These are phyloP conservation scores for Oryzias melastigma DNA, from an alignment of 2,113 vertebrate genomes.

Conservation along the genomic window DNA sequence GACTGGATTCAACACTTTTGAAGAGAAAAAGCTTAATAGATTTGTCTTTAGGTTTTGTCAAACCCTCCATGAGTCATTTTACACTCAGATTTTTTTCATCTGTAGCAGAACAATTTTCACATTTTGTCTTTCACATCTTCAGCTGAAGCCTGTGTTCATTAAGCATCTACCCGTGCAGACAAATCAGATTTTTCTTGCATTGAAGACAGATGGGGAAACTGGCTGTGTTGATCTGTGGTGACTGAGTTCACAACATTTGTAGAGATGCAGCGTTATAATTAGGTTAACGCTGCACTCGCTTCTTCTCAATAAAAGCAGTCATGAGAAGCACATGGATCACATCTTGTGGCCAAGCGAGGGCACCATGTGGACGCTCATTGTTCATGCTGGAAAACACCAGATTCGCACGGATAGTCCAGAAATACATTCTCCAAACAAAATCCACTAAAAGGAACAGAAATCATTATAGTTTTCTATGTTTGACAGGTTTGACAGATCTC, in stretches of 20 bases:
- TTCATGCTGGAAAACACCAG: slow-evolving; percentile 13
- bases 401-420: not conserved
- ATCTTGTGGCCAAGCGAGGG: slow-evolving; percentile 10
- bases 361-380: not conserved
- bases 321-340: slow-evolving; percentile 4
- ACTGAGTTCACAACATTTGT: slow-evolving; percentile 4
- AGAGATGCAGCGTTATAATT: slow-evolving; percentile 15
- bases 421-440: not conserved
- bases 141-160: slow-evolving; percentile 1
- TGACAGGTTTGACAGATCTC: no score
- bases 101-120: slow-evolving; percentile 2
- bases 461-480: no score
- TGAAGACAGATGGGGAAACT: slow-evolving; percentile 7
- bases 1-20: no score
- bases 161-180: not conserved
- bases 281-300: slow-evolving; percentile 15
- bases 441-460: not conserved
- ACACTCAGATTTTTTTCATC: not conserved
- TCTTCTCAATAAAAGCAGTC: slow-evolving; percentile 16
- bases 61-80: slow-evolving; percentile 7
- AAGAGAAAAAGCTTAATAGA: no score
- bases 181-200: slow-evolving; percentile 28
- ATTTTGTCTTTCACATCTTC: slow-evolving; percentile 29
- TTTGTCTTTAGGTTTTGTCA: no score
- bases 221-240: not conserved